Conservation (phyloP, 1,140 invertebrate genomes). For the Nomia melanderi region DNA sequence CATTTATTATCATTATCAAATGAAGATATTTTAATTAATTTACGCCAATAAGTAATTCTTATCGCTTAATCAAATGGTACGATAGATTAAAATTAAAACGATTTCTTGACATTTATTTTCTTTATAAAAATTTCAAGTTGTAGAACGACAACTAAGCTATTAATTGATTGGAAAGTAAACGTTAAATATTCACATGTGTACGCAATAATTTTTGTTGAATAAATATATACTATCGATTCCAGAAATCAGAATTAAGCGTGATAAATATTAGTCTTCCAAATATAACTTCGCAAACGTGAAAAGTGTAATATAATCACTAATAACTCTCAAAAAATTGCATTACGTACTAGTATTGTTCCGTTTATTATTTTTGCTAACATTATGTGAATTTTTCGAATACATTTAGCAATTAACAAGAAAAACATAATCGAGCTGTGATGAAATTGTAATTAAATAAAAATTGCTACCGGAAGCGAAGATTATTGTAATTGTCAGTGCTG, state of each 20-base stretch:
- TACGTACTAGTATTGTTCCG: neutral
- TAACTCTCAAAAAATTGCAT: neutral
- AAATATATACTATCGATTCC: too few relatives aligned
- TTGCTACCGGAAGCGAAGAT: slow-evolving; percentile 17
- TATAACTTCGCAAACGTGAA: neutral
- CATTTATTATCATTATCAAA: neutral
- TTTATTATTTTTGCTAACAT: slow-evolving; percentile 5
- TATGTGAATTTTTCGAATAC: slow-evolving; percentile 31
- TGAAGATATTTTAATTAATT: neutral
- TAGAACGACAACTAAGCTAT: too few relatives aligned
- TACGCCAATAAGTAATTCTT: too few relatives aligned
- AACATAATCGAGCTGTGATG: slow-evolving; percentile 78
- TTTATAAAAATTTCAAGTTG: too few relatives aligned
- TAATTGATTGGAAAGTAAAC: too few relatives aligned
- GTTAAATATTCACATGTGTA: too few relatives aligned
- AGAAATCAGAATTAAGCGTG: neutral
- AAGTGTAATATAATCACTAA: neutral
- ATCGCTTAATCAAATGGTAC: too few relatives aligned
- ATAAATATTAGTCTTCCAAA: slow-evolving; percentile 15
- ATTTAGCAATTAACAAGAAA: slow-evolving; percentile 52
- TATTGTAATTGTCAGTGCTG: slow-evolving; percentile 26
- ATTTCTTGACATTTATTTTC: too few relatives aligned
- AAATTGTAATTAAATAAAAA: slow-evolving; percentile 51
- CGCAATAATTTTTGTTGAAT: too few relatives aligned
- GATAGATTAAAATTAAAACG: too few relatives aligned